These are phyloP conservation scores for Drosophila truncata DNA, from an alignment of 1,140 invertebrate species.

Conservation along the genomic window DNA sequence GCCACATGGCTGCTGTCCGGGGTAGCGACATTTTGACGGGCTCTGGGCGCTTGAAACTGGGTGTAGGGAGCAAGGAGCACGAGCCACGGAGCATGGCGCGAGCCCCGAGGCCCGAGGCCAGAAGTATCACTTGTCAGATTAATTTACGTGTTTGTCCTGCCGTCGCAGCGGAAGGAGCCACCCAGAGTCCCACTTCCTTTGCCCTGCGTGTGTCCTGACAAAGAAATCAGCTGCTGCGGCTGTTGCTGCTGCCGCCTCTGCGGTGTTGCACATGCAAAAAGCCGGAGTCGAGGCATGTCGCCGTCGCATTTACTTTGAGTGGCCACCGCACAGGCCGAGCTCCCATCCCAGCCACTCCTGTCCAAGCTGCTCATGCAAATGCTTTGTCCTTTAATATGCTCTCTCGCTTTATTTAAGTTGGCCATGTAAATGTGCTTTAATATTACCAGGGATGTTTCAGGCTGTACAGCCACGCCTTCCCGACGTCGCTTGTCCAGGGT, in stretches of 20 bases:
- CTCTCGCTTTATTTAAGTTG: neutral
- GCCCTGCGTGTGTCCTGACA: constrained; percentile 48
- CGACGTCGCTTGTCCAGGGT: neutral
- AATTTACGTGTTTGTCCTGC: constrained; percentile 80
- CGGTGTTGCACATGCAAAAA: constrained; percentile 75
- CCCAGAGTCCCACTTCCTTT: constrained; percentile 32
- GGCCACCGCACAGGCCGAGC: constrained; percentile 18
- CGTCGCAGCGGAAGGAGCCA: constrained; percentile 61
- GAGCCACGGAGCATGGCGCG: constrained; percentile 8
- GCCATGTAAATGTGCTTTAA: constrained; percentile 55
- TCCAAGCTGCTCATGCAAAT: constrained; percentile 40
- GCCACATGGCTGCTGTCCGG: constrained; percentile 80
- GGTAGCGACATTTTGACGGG: constrained; percentile 77
- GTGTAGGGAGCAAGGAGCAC: constrained; percentile 1
- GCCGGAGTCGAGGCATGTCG: constrained; percentile 63
- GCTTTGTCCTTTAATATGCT: constrained; percentile 64
- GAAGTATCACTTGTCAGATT: constrained; percentile 82
- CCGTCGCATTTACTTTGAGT: constrained; percentile 75
- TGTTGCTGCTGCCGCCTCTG: constrained; percentile 54
- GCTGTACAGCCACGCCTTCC: constrained; percentile 26
- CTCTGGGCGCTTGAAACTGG: constrained; percentile 24
- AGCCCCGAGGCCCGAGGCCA: constrained; percentile 62
- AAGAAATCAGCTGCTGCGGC: constrained; percentile 75
- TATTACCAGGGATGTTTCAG: constrained; percentile 33
- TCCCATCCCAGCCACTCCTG: neutral